Percentiles rank a stretch among this genome's conserved stretches.
These are phyloP conservation scores for Orthonyx spaldingii DNA, from an alignment of 2,113 vertebrate genomes.

Conservation along the genomic window DNA sequence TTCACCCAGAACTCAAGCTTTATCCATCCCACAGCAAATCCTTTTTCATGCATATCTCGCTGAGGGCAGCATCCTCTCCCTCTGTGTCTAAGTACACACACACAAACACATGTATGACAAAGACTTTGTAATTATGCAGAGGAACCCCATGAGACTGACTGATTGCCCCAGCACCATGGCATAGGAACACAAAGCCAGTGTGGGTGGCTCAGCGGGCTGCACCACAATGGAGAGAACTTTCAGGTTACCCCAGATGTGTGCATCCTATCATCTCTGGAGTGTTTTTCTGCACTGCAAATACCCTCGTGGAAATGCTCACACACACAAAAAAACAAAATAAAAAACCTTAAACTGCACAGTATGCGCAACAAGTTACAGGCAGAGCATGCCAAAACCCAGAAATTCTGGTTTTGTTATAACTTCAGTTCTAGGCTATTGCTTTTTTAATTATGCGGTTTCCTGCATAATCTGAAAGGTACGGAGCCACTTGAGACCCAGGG, in stretches of 20 bases:
- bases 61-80: neutral
- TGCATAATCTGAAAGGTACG: neutral
- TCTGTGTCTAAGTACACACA: neutral
- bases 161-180: neutral
- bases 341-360: neutral
- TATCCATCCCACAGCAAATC: neutral
- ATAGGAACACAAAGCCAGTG: neutral
- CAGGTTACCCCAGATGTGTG: neutral
- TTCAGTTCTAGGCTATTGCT: neutral
- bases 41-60: neutral
- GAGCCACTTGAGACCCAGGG: neutral
- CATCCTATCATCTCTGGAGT: fast-evolving
- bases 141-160: neutral
- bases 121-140: neutral
- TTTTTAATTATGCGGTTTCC: neutral
- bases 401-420: neutral
- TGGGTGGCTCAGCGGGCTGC: neutral
- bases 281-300: neutral
- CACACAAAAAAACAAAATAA: neutral
- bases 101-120: neutral
- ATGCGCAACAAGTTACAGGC: neutral
- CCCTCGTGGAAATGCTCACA: neutral
- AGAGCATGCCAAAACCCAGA: neutral
- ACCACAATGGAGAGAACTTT: neutral
- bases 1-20: neutral